Conservation (phyloP, 2,113 vertebrate species). For the Agelaius tricolor region DNA sequence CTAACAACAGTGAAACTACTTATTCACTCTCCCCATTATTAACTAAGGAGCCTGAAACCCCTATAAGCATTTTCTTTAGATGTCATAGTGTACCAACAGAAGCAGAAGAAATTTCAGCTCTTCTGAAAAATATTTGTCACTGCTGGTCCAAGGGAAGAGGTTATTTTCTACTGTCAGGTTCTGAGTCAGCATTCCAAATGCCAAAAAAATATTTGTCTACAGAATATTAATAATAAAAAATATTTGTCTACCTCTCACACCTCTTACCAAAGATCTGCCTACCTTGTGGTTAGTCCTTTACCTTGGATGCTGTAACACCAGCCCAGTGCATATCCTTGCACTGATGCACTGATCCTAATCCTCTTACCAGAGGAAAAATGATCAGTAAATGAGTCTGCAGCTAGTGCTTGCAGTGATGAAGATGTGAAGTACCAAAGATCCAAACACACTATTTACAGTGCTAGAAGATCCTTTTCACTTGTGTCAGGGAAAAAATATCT, state of each 20-base stretch:
- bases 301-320: background rate
- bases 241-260: background rate
- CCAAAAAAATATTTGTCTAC: background rate
- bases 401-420: background rate
- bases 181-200: background rate
- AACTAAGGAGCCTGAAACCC: background rate
- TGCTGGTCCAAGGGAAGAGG: background rate
- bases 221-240: too few species aligned
- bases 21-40: background rate
- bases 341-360: background rate
- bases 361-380: background rate
- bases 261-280: background rate
- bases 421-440: background rate
- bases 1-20: background rate
- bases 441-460: background rate
- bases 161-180: background rate
- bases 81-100: background rate
- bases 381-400: background rate
- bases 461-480: background rate
- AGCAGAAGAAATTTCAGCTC: background rate
- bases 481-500: background rate
- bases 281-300: background rate
- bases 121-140: background rate
- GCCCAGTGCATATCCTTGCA: background rate
- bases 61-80: background rate